A percentile compares a stretch with the other conserved stretches of the same genome.
phyloP scores from a whole-genome alignment of 2,888 invertebrate genomes.

The Eristalis pertinax region DNA sequence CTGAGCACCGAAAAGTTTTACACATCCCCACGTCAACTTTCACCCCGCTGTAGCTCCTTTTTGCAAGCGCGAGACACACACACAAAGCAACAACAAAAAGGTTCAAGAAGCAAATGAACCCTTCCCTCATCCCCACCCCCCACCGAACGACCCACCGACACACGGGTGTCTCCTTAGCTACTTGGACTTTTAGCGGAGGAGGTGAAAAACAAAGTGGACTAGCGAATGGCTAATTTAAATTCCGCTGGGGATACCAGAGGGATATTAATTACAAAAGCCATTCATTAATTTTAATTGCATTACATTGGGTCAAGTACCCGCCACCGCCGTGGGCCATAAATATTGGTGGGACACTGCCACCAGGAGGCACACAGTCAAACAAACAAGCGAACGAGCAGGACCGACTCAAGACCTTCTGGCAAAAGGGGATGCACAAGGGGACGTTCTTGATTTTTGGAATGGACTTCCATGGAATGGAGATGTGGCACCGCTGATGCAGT shows the following conservation, averaged over 20 bases:
- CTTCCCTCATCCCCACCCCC: slow-evolving; percentile 18
- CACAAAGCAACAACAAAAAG: slow-evolving; percentile 18
- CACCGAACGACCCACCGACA: background rate
- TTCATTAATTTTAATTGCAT: slow-evolving; percentile 78
- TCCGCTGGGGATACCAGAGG: slow-evolving; percentile 73
- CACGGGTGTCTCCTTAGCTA: slow-evolving; percentile 12
- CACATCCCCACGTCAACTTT: slow-evolving; percentile 13
- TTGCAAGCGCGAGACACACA: no score
- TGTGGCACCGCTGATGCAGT: slow-evolving; percentile 2
- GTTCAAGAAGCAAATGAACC: slow-evolving; percentile 62
- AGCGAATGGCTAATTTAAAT: slow-evolving; percentile 74
- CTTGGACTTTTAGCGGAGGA: slow-evolving; percentile 35
- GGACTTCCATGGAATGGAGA: slow-evolving; percentile 38
- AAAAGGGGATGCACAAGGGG: slow-evolving; percentile 3
- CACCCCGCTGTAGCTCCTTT: background rate
- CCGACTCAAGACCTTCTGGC: background rate
- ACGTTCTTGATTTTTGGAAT: slow-evolving; percentile 32
- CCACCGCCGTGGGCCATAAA: slow-evolving; percentile 65
- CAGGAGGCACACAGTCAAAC: slow-evolving; percentile 46
- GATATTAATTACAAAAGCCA: slow-evolving; percentile 77
- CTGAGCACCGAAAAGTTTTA: slow-evolving; percentile 41
- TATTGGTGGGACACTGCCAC: slow-evolving; percentile 66
- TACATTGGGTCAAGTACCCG: slow-evolving; percentile 75
- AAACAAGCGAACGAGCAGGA: slow-evolving; percentile 29
- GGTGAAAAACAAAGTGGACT: slow-evolving; percentile 63